Conservation (phyloP, 2,888 invertebrate species). For the Acheta domesticus region DNA sequence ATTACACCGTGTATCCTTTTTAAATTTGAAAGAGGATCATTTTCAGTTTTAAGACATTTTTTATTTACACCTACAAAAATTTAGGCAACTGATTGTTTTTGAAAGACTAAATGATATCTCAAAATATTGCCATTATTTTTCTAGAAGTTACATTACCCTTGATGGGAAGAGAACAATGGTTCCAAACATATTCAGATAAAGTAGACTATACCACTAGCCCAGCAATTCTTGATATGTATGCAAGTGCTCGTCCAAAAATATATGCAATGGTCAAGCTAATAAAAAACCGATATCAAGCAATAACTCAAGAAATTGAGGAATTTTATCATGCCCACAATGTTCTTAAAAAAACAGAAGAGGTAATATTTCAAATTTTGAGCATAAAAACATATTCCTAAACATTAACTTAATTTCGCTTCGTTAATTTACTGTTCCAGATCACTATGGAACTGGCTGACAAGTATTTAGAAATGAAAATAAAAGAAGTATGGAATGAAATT, state of each 20-base stretch:
- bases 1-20: too few relatives aligned
- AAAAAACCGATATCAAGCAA: background rate
- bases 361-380: background rate
- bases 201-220: background rate
- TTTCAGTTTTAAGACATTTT: too few relatives aligned
- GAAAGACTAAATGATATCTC: too few relatives aligned
- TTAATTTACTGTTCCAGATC: background rate
- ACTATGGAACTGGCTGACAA: background rate
- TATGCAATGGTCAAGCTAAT: slow-evolving; percentile 21
- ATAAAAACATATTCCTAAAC: background rate
- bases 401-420: background rate
- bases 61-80: too few relatives aligned
- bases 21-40: too few relatives aligned
- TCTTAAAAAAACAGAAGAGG: background rate
- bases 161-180: background rate
- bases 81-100: too few relatives aligned
- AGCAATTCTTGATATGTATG: slow-evolving; percentile 11
- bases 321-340: background rate
- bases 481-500: background rate
- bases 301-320: slow-evolving; percentile 4
- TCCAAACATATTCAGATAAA: background rate
- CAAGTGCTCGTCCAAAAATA: slow-evolving; percentile 23
- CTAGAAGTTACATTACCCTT: slow-evolving; percentile 3
- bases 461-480: background rate
- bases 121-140: too few relatives aligned